These are phyloP conservation scores for Etheostoma cragini DNA, from an alignment of 2,113 vertebrate species.

Conservation along the genomic window DNA sequence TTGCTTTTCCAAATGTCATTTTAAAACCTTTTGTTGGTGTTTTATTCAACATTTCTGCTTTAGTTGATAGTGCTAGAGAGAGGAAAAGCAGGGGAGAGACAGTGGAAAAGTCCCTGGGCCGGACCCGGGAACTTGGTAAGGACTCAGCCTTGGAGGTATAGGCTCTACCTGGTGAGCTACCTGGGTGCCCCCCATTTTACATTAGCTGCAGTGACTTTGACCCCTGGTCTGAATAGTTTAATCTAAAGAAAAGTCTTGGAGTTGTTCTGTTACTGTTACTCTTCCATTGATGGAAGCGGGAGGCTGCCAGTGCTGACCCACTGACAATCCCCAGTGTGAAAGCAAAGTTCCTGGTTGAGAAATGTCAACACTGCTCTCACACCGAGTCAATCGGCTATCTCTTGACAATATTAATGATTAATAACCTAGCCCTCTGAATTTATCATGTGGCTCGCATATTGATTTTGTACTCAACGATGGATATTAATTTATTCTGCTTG, in stretches of 20 bases:
- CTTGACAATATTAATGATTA: constrained; percentile 53
- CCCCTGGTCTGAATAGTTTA: neutral
- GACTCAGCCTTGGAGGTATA: too few species aligned
- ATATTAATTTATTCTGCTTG: constrained; percentile 41
- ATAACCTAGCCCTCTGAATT: constrained; percentile 48
- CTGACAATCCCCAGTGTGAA: constrained; percentile 3
- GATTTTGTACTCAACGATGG: constrained; percentile 18
- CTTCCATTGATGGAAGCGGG: constrained; percentile 28
- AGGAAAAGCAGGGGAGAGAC: too few species aligned
- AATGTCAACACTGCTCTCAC: constrained; percentile 30
- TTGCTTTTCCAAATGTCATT: neutral
- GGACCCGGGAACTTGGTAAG: too few species aligned
- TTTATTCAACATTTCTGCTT: neutral
- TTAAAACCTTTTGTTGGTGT: neutral
- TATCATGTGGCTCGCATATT: constrained; percentile 48
- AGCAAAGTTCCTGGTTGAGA: constrained; percentile 45
- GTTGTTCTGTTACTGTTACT: constrained; percentile 11
- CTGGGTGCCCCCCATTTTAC: neutral
- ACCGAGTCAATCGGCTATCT: constrained; percentile 27
- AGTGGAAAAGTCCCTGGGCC: too few species aligned
- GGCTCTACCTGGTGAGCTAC: too few species aligned
- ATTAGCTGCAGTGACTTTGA: constrained; percentile 1
- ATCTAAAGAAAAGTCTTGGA: neutral
- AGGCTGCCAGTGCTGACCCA: constrained; percentile 16
- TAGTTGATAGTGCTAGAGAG: too few species aligned